Percentiles rank a stretch among this genome's conserved stretches.
Evolutionary conservation across 1,140 invertebrate species (phyloP).

Genomic region (Thaumatotibia leucotreta): DNA sequence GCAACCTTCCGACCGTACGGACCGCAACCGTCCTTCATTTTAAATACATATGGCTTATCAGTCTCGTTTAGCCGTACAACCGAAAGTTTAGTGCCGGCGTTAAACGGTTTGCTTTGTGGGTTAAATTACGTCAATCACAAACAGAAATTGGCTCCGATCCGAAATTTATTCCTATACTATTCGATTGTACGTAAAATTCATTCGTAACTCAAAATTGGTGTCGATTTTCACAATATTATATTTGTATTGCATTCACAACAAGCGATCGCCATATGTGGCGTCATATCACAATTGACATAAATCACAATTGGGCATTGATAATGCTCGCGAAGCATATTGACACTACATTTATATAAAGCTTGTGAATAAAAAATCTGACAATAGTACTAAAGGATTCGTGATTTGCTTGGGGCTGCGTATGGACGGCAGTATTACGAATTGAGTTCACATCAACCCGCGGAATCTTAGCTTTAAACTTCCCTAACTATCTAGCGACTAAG

Average conservation of each 20-base stretch:
- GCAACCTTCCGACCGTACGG: no score
- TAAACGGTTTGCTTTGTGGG: not conserved
- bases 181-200: not conserved
- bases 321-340: not conserved
- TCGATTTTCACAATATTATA: not conserved
- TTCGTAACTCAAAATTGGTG: not conserved
- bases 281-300: slow-evolving; percentile 8
- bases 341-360: not conserved
- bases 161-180: not conserved
- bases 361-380: not conserved
- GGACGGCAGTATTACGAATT: slow-evolving; percentile 7
- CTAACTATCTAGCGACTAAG: no score
- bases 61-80: not conserved
- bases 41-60: not conserved
- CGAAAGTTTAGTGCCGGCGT: not conserved
- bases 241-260: not conserved
- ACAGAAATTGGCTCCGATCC: not conserved
- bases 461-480: no score
- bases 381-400: not conserved
- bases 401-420: not conserved
- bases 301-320: not conserved
- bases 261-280: not conserved
- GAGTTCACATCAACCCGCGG: slow-evolving; percentile 3
- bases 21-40: not conserved
- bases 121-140: not conserved